Evolutionary conservation across 2,113 vertebrate species (phyloP).

Genomic region (Haplochromis burtoni): DNA sequence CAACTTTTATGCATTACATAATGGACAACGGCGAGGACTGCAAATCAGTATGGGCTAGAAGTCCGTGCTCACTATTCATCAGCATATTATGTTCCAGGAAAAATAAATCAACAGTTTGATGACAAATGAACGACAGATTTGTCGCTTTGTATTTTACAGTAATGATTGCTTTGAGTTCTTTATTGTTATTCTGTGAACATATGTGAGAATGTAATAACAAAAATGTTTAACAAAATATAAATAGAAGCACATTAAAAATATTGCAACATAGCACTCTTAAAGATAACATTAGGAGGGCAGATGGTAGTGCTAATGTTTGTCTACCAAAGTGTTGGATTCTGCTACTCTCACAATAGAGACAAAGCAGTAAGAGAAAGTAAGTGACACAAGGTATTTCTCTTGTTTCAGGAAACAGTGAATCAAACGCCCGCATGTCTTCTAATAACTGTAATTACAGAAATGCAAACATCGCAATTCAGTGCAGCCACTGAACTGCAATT

Average conservation of each 20-base stretch:
- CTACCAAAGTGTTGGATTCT: background rate
- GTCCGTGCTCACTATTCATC: fast-evolving
- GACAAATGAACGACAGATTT: background rate
- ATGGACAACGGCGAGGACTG: background rate
- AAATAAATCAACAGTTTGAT: background rate
- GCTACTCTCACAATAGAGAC: background rate
- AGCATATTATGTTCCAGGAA: background rate
- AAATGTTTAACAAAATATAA: background rate
- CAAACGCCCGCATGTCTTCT: background rate
- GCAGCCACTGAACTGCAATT: background rate
- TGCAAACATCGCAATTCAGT: background rate
- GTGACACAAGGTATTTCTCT: background rate
- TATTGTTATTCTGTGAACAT: background rate
- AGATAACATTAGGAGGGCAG: background rate
- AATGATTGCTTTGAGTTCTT: background rate
- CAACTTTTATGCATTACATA: background rate
- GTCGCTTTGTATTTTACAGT: background rate
- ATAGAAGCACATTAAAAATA: background rate
- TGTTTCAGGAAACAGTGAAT: background rate
- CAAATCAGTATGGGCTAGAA: background rate
- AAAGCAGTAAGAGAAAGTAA: background rate
- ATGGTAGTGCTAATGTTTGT: background rate
- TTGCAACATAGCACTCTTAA: background rate
- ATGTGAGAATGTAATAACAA: background rate
- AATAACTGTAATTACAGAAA: background rate